Evolutionary conservation across 2,113 vertebrate genomes (phyloP), one percentile per base, ranked within the genome.

Genomic region (Addax nasomaculatus): DNA sequence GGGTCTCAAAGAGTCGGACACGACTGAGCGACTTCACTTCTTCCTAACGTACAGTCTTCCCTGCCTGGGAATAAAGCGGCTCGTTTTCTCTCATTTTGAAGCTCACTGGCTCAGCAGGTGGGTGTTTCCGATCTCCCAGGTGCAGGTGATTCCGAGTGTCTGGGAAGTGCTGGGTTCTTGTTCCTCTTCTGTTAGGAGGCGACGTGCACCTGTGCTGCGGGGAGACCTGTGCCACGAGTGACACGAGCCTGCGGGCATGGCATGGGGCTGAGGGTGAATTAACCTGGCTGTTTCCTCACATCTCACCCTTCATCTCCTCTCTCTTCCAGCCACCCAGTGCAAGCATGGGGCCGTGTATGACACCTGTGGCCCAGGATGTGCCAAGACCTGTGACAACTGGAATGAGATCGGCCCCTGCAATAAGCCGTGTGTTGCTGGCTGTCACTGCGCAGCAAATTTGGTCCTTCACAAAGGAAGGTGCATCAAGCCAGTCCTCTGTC

Each of bases 331-430:
- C 83, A 99, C 99, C 2, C 99, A 99, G 97, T 99, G 99, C 95
- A 99, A 99, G 98, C 99, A 99, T 0, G 99, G 99, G 0, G 99
- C 99, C 0, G 99, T 99, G 58, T 99, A 99, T 5, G 99, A 99
- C 88, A 99, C 99, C n/a, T 99, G 99, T 23, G 99, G 99, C 2
- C 99, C 99, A 0, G 99, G 99, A 94, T 99, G 99, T 95, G 98
- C 99, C 95, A 99, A 99, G 98, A 99, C 99, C 29, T 99, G 99
- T 78, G 99, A 99, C 98, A 99, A 99, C 99, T 99, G 99, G 99
- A 99, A 99, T 6, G 99, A 99, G 98, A 99, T 99, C 0, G 97
- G 99, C 1, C 99, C 99, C 0, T 99, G 99, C 98, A 98, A 97
- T 93, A 99, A 99, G 96, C 99, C 99, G 0, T 99, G 99, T 0